Percentiles rank a stretch among this genome's conserved stretches.
phyloP scores from a whole-genome alignment of 1,140 invertebrate species.

The Epicauta chinensis region DNA sequence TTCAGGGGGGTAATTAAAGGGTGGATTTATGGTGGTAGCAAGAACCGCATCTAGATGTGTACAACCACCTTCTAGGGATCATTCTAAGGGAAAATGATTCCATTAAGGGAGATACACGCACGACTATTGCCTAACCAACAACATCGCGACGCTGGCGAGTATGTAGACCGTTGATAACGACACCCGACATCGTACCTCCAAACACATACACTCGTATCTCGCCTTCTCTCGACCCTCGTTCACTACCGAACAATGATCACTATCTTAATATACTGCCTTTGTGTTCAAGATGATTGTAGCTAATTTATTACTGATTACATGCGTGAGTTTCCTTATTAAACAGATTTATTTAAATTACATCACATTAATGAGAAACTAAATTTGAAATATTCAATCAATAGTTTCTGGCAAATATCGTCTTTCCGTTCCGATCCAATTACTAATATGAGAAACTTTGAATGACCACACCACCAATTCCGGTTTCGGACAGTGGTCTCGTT shows the following conservation, averaged over 20 bases:
- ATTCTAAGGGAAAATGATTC: conserved; percentile 13
- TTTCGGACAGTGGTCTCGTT: too few relatives aligned
- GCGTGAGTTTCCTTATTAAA: conserved; percentile 3
- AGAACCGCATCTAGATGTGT: conserved; percentile 38
- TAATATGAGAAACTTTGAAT: too few relatives aligned
- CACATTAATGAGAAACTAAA: not conserved
- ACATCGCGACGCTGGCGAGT: conserved; percentile 7
- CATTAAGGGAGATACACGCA: conserved; percentile 13
- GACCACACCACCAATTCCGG: too few relatives aligned
- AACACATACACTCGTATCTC: conserved; percentile 3
- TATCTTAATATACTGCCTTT: conserved; percentile 23
- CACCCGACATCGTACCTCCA: too few relatives aligned
- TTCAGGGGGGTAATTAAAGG: conserved; percentile 57
- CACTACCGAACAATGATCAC: conserved; percentile 1
- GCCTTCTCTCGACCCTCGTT: too few relatives aligned
- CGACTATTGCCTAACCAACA: not conserved
- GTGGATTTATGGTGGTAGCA: conserved; percentile 53
- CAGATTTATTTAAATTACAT: conserved; percentile 5
- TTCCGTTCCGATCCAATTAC: too few relatives aligned
- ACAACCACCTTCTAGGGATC: conserved; percentile 18
- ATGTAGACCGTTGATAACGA: conserved; percentile 17
- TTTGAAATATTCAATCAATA: too few relatives aligned
- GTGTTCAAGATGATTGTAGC: conserved; percentile 17
- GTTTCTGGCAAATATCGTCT: too few relatives aligned
- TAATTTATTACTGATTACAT: conserved; percentile 18